Evolutionary conservation across 92 coral and sea anemone species (phyloP).

Genomic region (Desmophyllum pertusum): DNA sequence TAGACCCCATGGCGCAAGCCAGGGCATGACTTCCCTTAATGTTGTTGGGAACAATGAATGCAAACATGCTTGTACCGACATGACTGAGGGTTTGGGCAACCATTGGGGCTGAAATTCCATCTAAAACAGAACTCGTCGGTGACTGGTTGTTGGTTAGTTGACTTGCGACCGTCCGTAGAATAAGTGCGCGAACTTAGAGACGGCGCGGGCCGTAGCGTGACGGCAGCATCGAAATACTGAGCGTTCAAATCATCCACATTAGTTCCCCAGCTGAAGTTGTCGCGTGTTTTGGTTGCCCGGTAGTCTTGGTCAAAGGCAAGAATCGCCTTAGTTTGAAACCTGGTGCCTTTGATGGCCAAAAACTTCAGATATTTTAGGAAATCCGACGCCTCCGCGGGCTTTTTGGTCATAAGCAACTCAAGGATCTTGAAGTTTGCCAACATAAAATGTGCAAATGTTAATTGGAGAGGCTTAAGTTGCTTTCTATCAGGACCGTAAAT

Average conservation of each 20-base stretch:
- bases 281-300: slow-evolving; percentile 17
- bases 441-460: slow-evolving; percentile 19
- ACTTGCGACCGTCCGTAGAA: not conserved
- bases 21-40: not conserved
- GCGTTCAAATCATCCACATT: slow-evolving; percentile 36
- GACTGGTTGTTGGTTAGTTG: not conserved
- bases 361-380: slow-evolving; percentile 15
- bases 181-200: too few relatives aligned
- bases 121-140: not conserved
- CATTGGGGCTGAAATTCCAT: not conserved
- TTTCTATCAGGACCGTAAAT: not conserved
- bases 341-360: slow-evolving; percentile 31
- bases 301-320: slow-evolving; percentile 39
- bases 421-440: slow-evolving; percentile 23
- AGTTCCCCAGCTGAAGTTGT: slow-evolving; percentile 22
- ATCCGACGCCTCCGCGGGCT: slow-evolving; percentile 1
- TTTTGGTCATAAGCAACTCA: slow-evolving; percentile 1
- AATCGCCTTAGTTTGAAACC: slow-evolving; percentile 33
- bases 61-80: slow-evolving; percentile 12
- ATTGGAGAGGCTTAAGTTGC: not conserved
- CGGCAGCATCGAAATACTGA: slow-evolving; percentile 39
- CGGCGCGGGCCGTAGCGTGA: slow-evolving; percentile 16
- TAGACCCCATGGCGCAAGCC: not conserved
- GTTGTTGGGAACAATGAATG: not conserved
- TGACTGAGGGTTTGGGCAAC: slow-evolving; percentile 26